Percentiles rank a stretch among this genome's conserved stretches.
Conservation (phyloP, 2,888 invertebrate species). For the Dastarcus helophoroides region DNA sequence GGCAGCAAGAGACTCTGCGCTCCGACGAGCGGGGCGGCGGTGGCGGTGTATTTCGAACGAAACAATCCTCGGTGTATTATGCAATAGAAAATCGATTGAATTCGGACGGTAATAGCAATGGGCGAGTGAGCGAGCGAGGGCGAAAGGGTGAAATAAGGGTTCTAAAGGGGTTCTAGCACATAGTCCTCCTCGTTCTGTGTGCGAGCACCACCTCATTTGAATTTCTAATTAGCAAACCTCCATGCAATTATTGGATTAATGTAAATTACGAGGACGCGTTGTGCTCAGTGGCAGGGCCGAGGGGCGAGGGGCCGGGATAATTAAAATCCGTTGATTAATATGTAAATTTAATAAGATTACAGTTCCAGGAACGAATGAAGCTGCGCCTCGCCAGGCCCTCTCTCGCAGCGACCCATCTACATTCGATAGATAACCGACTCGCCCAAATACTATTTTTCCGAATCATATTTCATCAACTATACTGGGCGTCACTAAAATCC, state of each 20-base stretch:
- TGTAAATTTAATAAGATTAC: constrained; percentile 98
- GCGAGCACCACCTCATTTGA: constrained; percentile 77
- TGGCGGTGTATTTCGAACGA: too few relatives aligned
- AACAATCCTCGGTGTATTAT: too few relatives aligned
- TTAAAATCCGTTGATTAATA: constrained; percentile 98
- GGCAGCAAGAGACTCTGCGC: too few relatives aligned
- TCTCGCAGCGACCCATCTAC: too few relatives aligned
- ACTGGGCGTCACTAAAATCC: too few relatives aligned
- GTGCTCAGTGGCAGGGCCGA: constrained; percentile 35
- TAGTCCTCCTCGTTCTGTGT: constrained; percentile 37
- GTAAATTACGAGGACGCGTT: constrained; percentile 77
- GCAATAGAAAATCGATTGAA: constrained; percentile 38
- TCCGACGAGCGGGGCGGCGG: too few relatives aligned
- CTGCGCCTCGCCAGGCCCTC: constrained; percentile 18
- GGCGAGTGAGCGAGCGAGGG: constrained; percentile 16
- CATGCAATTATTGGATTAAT: constrained; percentile 90
- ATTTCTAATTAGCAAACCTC: constrained; percentile 87
- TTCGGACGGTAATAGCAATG: constrained; percentile 34
- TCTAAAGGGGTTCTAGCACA: constrained; percentile 31
- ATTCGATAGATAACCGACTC: too few relatives aligned
- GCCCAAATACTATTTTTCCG: too few relatives aligned
- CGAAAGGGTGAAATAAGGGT: constrained; percentile 17
- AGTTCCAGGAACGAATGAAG: constrained; percentile 73
- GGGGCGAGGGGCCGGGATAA: constrained; percentile 61
- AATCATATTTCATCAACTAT: too few relatives aligned